These are phyloP conservation scores for Montipora foliosa DNA, from an alignment of 64 coral and sea anemone species.

Conservation along the genomic window DNA sequence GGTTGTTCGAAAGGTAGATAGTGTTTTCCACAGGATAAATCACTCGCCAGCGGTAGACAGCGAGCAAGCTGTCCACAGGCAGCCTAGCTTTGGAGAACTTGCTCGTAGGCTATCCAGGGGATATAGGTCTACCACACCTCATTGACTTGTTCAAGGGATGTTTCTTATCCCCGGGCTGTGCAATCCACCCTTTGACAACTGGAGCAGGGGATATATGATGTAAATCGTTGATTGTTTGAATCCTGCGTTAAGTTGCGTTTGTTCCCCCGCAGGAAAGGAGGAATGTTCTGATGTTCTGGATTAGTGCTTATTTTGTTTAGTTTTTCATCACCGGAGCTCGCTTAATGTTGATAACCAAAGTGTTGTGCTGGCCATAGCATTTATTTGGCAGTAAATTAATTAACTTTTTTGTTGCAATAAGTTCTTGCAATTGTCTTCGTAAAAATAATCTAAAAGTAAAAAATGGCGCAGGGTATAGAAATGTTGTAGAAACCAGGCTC, in stretches of 20 bases:
- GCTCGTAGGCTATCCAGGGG: no score
- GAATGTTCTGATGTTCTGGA: background rate
- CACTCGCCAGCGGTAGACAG: no score
- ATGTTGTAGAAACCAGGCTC: background rate
- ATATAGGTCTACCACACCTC: no score
- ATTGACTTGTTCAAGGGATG: no score
- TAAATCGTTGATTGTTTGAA: background rate
- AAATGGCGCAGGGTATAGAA: background rate
- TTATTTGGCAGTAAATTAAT: background rate
- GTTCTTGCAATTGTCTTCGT: background rate
- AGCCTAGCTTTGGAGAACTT: no score
- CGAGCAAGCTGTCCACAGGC: no score
- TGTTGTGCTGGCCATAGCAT: background rate
- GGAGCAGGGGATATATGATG: no score
- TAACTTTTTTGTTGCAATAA: background rate
- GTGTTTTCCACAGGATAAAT: no score
- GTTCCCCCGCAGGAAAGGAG: background rate
- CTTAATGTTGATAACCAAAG: background rate
- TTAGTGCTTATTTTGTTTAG: background rate
- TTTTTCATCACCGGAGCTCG: background rate
- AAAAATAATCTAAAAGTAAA: background rate
- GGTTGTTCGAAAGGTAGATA: no score
- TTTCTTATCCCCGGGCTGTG: no score
- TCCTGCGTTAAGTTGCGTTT: background rate
- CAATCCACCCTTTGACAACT: no score